These are phyloP conservation scores for Salvator merianae DNA, from an alignment of 2,113 vertebrate species.

Conservation along the genomic window DNA sequence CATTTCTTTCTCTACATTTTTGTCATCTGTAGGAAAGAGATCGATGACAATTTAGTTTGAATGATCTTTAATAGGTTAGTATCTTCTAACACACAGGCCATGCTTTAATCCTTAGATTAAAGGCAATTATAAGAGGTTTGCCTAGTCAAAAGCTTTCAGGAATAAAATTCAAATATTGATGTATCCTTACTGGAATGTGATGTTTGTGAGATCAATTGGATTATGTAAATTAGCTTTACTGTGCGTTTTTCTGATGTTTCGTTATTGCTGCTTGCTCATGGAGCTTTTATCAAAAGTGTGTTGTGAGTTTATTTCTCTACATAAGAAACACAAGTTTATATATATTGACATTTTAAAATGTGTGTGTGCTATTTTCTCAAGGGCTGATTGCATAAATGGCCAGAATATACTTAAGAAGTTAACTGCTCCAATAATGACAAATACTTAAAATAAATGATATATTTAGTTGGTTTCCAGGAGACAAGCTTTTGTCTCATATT, in stretches of 20 bases:
- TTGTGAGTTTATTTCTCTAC: background rate
- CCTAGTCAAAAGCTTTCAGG: background rate
- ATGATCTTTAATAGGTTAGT: background rate
- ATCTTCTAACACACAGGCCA: slow-evolving; percentile 4
- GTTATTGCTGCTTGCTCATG: background rate
- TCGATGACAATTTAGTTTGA: fast-evolving
- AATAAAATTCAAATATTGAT: background rate
- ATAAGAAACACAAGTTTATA: background rate
- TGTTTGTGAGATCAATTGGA: background rate
- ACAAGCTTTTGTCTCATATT: background rate
- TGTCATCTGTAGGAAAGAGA: slow-evolving; percentile 10
- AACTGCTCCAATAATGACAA: background rate
- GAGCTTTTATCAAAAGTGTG: background rate
- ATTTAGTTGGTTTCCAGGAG: background rate
- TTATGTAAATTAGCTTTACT: slow-evolving; percentile 22
- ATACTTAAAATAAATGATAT: background rate
- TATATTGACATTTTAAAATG: background rate
- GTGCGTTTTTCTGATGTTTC: background rate
- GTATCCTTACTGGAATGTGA: background rate
- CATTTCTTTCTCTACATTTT: slow-evolving; percentile 5
- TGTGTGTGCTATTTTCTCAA: background rate
- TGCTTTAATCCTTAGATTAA: slow-evolving; percentile 3
- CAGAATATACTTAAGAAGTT: background rate
- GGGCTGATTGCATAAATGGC: background rate
- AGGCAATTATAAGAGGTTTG: slow-evolving; percentile 2